Conservation (phyloP, 2,797 vertebrate species). For the Apodemus agrarius region DNA sequence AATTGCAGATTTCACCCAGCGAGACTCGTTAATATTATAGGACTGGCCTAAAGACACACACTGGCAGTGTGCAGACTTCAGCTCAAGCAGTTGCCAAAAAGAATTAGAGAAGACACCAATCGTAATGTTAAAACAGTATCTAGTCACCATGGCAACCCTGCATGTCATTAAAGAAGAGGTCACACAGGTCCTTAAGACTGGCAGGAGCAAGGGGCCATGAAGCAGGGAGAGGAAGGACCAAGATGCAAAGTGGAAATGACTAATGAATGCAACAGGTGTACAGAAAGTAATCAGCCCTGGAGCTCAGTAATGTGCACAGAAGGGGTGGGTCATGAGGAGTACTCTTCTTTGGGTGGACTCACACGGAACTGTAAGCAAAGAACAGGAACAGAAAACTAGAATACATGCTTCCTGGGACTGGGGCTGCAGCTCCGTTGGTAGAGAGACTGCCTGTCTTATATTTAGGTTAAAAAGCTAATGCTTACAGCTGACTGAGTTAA, state of each 20-base stretch:
- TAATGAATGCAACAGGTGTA: not conserved
- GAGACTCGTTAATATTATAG: not conserved
- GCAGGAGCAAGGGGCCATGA: not conserved
- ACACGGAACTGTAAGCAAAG: not conserved
- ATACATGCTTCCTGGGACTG: not conserved
- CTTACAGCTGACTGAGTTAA: no score
- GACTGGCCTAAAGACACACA: not conserved
- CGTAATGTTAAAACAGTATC: conserved; percentile 37
- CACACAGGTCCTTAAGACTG: not conserved
- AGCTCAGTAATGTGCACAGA: not conserved
- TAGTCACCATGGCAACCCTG: conserved; percentile 30
- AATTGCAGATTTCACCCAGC: not conserved
- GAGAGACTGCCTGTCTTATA: no score
- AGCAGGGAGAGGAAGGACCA: not conserved
- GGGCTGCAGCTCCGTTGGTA: not conserved
- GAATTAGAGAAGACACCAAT: not conserved
- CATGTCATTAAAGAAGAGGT: not conserved
- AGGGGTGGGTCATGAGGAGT: not conserved
- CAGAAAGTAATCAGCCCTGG: not conserved
- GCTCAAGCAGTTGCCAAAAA: not conserved
- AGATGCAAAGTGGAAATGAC: not conserved
- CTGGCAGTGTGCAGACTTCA: not conserved
- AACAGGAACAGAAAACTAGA: not conserved
- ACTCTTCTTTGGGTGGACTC: not conserved
- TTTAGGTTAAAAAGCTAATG: no score